phyloP scores from a whole-genome alignment of 2,113 vertebrate species.

The Paralichthys olivaceus region DNA sequence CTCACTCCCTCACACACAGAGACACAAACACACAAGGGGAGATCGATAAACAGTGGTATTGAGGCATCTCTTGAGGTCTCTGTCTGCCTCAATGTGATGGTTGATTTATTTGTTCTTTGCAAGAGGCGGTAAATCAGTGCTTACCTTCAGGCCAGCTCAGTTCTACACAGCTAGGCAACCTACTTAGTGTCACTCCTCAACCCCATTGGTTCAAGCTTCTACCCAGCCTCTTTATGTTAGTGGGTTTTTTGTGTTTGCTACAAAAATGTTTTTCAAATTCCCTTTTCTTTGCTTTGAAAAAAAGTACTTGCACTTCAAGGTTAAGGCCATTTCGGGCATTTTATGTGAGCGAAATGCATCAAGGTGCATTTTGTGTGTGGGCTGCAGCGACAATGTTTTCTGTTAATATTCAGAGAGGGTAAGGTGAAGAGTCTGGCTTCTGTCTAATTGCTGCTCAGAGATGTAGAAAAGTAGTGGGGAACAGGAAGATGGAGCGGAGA shows the following conservation, averaged over 20 bases:
- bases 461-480: conserved; percentile 37
- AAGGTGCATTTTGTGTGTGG: conserved; percentile 25
- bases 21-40: conserved; percentile 18
- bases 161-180: conserved; percentile 55
- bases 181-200: conserved; percentile 65
- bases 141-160: conserved; percentile 67
- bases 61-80: conserved; percentile 81
- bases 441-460: conserved; percentile 72
- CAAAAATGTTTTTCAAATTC: conserved; percentile 28
- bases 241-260: not conserved
- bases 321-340: conserved; percentile 12
- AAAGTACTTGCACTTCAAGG: conserved; percentile 4
- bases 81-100: conserved; percentile 76
- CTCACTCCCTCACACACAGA: conserved; percentile 6
- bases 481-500: conserved; percentile 26
- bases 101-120: conserved; percentile 80
- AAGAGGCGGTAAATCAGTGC: conserved; percentile 71
- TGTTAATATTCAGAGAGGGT: conserved; percentile 57
- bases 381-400: conserved; percentile 28
- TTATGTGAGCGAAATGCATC: conserved; percentile 1
- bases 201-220: conserved; percentile 40
- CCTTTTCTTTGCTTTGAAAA: conserved; percentile 38
- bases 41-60: conserved; percentile 79
- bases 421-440: conserved; percentile 49
- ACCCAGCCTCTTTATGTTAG: conserved; percentile 34